These are phyloP conservation scores for Agriopis leucophaearia DNA, from an alignment of 2,888 invertebrate genomes.

Conservation along the genomic window DNA sequence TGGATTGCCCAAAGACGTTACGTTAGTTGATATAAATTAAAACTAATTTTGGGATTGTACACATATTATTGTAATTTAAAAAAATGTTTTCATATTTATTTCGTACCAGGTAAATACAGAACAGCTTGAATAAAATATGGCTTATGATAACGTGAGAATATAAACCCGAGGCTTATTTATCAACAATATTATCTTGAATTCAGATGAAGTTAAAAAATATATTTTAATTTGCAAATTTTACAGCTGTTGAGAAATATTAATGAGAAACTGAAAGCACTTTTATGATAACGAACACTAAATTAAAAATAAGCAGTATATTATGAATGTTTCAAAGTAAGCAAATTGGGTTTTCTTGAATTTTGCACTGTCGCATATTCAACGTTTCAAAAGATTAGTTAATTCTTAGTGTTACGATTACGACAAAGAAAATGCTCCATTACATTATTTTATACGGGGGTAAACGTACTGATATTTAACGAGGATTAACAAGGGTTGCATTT, in stretches of 20 bases:
- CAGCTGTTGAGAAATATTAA: neutral
- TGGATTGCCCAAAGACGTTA: too few relatives aligned
- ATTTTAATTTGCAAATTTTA: neutral
- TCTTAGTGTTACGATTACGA: too few relatives aligned
- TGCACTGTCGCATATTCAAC: neutral
- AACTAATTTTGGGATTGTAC: neutral
- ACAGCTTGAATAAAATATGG: neutral
- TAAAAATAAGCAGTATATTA: neutral
- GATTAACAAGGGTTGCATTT: too few relatives aligned
- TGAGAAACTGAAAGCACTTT: neutral
- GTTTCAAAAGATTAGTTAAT: neutral
- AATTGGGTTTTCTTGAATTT: neutral
- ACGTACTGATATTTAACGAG: too few relatives aligned
- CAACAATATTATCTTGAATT: neutral
- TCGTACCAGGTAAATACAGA: neutral
- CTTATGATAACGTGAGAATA: neutral
- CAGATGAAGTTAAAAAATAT: neutral
- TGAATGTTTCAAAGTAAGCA: neutral
- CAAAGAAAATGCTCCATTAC: too few relatives aligned
- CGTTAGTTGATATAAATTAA: too few relatives aligned
- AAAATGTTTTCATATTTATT: too few relatives aligned
- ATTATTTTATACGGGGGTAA: neutral
- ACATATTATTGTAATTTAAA: neutral
- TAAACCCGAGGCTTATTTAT: neutral
- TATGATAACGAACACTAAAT: neutral